Evolutionary conservation across 2,113 vertebrate species (phyloP).

Genomic region (Perccottus glenii): DNA sequence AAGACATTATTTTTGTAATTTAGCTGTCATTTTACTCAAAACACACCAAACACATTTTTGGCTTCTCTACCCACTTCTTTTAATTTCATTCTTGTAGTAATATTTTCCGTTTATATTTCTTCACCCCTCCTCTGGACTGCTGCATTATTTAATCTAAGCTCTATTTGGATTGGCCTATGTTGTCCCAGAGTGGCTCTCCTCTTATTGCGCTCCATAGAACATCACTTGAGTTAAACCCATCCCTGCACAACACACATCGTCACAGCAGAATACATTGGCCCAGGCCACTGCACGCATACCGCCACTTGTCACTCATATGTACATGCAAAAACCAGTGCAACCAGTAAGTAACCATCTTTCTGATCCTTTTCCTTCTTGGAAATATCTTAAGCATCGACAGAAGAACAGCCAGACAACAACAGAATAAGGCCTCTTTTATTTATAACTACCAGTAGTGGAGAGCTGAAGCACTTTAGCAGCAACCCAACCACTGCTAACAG

Average conservation of each 20-base stretch:
- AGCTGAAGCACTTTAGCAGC: slow-evolving; percentile 38
- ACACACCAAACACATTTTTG: too few relatives aligned
- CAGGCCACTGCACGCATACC: neutral
- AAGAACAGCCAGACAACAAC: slow-evolving; percentile 49
- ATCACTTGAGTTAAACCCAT: slow-evolving; percentile 32
- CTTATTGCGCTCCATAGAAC: slow-evolving; percentile 45
- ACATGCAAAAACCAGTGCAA: neutral
- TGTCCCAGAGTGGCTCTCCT: slow-evolving; percentile 57
- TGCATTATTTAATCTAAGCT: slow-evolving; percentile 69
- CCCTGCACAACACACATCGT: slow-evolving; percentile 7
- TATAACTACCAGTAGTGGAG: slow-evolving; percentile 46
- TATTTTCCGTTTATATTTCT: neutral
- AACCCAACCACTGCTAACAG: slow-evolving; percentile 24
- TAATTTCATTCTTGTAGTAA: neutral
- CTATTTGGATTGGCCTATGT: slow-evolving; percentile 51
- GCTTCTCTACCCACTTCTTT: neutral
- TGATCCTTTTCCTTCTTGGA: slow-evolving; percentile 35
- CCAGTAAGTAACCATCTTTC: slow-evolving; percentile 2
- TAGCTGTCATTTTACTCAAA: too few relatives aligned
- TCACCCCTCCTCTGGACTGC: slow-evolving; percentile 9
- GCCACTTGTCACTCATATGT: slow-evolving; percentile 2
- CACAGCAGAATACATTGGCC: slow-evolving; percentile 9
- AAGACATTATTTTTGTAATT: too few relatives aligned
- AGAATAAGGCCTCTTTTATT: slow-evolving; percentile 57
- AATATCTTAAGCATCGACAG: slow-evolving; percentile 43